phyloP scores from a whole-genome alignment of 2,888 invertebrate species.

The Calliphora vomitoria region DNA sequence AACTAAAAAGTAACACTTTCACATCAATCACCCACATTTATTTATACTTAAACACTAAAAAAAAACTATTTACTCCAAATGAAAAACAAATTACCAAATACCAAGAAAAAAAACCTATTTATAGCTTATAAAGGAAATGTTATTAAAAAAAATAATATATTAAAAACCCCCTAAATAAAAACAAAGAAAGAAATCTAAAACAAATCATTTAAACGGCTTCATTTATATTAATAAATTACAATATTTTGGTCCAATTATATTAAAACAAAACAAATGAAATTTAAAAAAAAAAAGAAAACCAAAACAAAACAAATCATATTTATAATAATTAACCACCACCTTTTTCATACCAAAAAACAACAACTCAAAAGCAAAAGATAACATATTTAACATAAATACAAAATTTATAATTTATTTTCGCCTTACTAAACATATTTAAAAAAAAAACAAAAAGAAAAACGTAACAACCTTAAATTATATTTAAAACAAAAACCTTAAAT shows the following conservation, averaged over 20 bases:
- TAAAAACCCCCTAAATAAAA: conserved; percentile 9
- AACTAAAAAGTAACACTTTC: not conserved
- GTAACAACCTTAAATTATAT: not conserved
- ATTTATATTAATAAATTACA: conserved; percentile 62
- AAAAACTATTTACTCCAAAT: not conserved
- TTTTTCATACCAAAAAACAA: conserved; percentile 52
- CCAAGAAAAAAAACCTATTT: conserved; percentile 44
- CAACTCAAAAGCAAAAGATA: conserved; percentile 55
- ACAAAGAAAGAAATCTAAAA: conserved; percentile 53
- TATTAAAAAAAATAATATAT: conserved; percentile 2
- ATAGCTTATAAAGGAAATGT: conserved; percentile 61
- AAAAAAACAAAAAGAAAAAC: not conserved
- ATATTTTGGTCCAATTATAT: conserved; percentile 70
- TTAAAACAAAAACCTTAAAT: not conserved
- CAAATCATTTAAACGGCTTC: conserved; percentile 76
- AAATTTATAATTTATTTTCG: conserved; percentile 37
- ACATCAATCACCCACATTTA: not conserved
- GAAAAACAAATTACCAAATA: conserved; percentile 26
- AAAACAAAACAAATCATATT: conserved; percentile 58
- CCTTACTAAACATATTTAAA: conserved; percentile 16
- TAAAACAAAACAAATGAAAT: conserved; percentile 4
- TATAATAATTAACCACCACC: conserved; percentile 66
- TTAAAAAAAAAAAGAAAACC: not conserved
- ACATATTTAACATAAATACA: conserved; percentile 52
- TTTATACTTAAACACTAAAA: not conserved